Evolutionary conservation across 2,888 invertebrate species (phyloP), one percentile per base, ranked within the genome.

Genomic region (Epistrophe grossulariae): DNA sequence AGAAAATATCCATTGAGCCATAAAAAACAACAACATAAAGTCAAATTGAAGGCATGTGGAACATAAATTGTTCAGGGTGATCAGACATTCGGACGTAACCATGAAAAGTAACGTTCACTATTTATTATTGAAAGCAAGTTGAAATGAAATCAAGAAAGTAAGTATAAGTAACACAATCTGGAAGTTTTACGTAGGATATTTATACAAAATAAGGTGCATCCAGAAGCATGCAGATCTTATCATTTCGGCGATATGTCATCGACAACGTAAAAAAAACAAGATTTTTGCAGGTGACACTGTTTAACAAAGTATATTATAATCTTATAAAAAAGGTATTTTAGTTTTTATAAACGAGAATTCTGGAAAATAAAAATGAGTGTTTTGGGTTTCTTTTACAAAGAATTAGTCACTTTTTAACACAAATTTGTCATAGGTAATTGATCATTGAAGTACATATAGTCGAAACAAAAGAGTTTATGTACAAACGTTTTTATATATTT

Each of bases 21-120:
- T 74, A 66, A 68, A 77, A 74, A 78, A 74, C 52, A 78, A 64
- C 35, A 70, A 50, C 62, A 79, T 76, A 71, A 84, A 84, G 79
- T 70, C 79, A 62, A 31, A 40, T 64, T 43, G 71, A 72, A 71
- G 59, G 57, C 84, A 79, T 84, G 74, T 79, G 74, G 74, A 59
- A 79, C 84, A 79, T 84, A 84, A 84, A 84, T 83, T 83, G 72
- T 24, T 43, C n/a, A 70, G 68, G 78, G 45, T 43, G 31, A 45
- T 48, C 60, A 70, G 70, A 72, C 43, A 60, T 50, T 66, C 62
- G 59, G 66, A 70, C 52, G 81, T 81, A 81, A 70, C 77, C 77
- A 77, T 82, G 81, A 82, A 66, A 77, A 76, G 77, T 82, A 64
- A 77, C 50, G 71, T 55, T 80, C 74, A 59, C 45, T 43, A 43